phyloP scores from a whole-genome alignment of 1,140 invertebrate species.

The Trichonephila clavata region DNA sequence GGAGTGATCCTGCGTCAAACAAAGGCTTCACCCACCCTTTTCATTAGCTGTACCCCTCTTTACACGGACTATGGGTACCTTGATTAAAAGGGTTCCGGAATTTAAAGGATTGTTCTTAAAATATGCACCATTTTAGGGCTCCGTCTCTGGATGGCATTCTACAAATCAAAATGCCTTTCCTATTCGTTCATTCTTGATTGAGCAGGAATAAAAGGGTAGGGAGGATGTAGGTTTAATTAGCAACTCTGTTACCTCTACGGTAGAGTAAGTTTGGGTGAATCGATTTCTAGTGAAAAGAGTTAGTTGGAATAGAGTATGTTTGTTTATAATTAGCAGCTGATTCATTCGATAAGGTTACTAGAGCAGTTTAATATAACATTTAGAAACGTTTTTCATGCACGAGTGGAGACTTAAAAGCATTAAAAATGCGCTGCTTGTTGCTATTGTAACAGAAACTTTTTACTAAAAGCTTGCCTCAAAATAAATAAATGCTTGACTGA shows the following conservation, averaged over 20 bases:
- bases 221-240: background rate
- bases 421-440: background rate
- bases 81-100: slow-evolving; percentile 16
- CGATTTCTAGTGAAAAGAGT: background rate
- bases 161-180: slow-evolving; percentile 22
- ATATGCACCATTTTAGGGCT: slow-evolving; percentile 4
- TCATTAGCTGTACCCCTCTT: background rate
- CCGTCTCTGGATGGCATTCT: background rate
- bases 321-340: slow-evolving; percentile 12
- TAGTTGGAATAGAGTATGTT: background rate
- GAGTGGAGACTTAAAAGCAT: background rate
- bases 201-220: background rate
- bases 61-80: background rate
- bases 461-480: too few relatives aligned
- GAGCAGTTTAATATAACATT: background rate
- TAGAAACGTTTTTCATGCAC: background rate
- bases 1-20: background rate
- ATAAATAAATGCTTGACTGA: too few relatives aligned
- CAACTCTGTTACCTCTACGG: background rate
- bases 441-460: too few relatives aligned
- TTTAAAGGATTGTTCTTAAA: slow-evolving; percentile 37
- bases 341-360: background rate
- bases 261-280: background rate
- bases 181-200: slow-evolving; percentile 6
- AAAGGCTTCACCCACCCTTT: slow-evolving; percentile 8